Base-by-base conservation (phyloP, 2,113 vertebrate genomes). In the Cavia porcellus region DNA sequence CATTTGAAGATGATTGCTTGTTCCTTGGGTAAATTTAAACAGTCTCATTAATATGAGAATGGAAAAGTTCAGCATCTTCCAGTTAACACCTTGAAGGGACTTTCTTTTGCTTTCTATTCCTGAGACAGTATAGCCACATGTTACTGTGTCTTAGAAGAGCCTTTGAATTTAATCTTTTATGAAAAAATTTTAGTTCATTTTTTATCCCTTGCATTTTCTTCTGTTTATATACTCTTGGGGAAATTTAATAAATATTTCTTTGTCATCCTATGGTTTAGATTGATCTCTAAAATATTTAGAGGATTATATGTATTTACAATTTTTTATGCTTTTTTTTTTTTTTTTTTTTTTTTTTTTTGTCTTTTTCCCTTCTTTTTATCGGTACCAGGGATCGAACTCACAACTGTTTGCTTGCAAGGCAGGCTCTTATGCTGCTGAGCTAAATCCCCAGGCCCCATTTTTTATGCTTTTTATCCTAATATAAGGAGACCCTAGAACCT, bases 221-320 rank as follows among this genome's bases (percentile, higher is more conserved):
- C 81, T 93, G 38, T 92, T 86, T 82, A 45, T 86, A 14, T 88
- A 32, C 25, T 25, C 45, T 96, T 84, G 83, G 92, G 74, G 22
- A 84, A 97, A 61, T 10, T 92, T 97, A 93, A 95, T 95, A 96
- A 97, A 96, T 96, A 97, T 96, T 97, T 97, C 77, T 74, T 91
- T 95, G 72, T 86, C 95, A 95, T 95, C 89, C 30, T 7, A 61
- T 45, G 32, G 5, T 92, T 96, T 91, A 86, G 80, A 80, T 28
- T 97, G 12, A 45, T 84, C 64, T 75, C 50, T 22, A 80, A 62
- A 94, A 25, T 94, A 55, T 77, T 95, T 96, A 94, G 15, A 90
- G 32, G 28, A 95, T 96, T 97, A 90, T 94, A 62, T 88, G 96
- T 96, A 89, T 96, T 92, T 11, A 77, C 19, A 77, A 3, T 75